Percentiles rank a stretch among this genome's conserved stretches.
These are phyloP conservation scores for Rhynchotus rufescens DNA, from an alignment of 2,797 vertebrate genomes.

Conservation along the genomic window DNA sequence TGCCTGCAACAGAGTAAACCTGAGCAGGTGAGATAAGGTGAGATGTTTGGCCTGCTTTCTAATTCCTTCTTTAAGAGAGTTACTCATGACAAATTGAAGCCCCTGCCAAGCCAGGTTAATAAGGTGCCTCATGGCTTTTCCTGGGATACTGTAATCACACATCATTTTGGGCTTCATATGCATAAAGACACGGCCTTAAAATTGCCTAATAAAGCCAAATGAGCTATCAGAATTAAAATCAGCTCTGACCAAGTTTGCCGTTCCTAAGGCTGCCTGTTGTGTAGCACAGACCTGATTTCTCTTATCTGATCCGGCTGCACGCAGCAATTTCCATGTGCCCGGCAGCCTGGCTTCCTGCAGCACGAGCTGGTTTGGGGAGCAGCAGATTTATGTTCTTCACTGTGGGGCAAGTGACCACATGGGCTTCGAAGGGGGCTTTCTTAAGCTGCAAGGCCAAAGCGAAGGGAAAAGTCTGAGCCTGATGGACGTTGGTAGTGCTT, in stretches of 20 bases:
- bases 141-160: rapidly evolving
- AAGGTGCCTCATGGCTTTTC: background rate
- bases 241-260: rapidly evolving
- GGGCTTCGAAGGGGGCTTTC: background rate
- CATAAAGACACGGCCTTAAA: rapidly evolving
- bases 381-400: background rate
- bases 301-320: background rate
- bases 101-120: rapidly evolving
- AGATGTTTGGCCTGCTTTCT: background rate
- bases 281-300: background rate
- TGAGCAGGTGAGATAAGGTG: background rate
- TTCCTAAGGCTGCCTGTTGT: background rate
- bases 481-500: background rate
- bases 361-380: background rate
- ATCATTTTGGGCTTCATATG: rapidly evolving
- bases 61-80: background rate
- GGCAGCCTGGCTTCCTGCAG: background rate
- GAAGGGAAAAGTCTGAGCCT: background rate
- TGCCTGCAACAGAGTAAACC: background rate
- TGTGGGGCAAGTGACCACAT: background rate
- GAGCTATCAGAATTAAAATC: rapidly evolving
- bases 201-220: rapidly evolving
- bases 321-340: background rate
- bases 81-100: rapidly evolving
- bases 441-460: background rate